These are phyloP conservation scores for Magallana nippona DNA, from an alignment of 2,888 invertebrate species.

Conservation along the genomic window DNA sequence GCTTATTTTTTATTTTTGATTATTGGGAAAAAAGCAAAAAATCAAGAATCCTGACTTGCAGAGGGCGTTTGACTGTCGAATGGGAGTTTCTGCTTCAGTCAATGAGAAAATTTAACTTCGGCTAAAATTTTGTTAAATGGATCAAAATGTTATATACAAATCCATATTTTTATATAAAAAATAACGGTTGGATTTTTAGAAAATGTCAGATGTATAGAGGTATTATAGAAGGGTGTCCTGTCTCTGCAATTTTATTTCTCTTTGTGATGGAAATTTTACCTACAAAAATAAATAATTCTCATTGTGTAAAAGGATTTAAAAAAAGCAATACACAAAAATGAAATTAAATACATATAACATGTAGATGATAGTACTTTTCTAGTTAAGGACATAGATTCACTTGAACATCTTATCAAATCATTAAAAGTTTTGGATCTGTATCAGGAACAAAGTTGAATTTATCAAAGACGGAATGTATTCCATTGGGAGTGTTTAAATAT, in stretches of 20 bases:
- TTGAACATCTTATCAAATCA: neutral
- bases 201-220: neutral
- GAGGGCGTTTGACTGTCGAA: conserved; percentile 18
- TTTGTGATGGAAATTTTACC: neutral
- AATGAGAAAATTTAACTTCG: conserved; percentile 12
- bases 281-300: neutral
- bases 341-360: conserved; percentile 23
- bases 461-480: neutral
- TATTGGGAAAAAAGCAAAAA: conserved; percentile 6
- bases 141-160: conserved; percentile 18
- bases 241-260: neutral
- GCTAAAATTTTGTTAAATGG: conserved; percentile 19
- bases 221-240: neutral
- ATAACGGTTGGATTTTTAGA: too few species aligned
- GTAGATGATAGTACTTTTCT: conserved; percentile 18
- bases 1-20: neutral
- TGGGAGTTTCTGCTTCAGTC: conserved; percentile 11
- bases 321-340: neutral
- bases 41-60: conserved; percentile 1
- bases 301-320: neutral
- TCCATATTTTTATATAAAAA: neutral
- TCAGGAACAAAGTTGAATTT: conserved; percentile 12
- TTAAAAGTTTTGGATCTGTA: neutral
- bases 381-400: conserved; percentile 10
- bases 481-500: neutral